Evolutionary conservation across 2,888 invertebrate genomes (phyloP).

Genomic region (Agrotis puta): DNA sequence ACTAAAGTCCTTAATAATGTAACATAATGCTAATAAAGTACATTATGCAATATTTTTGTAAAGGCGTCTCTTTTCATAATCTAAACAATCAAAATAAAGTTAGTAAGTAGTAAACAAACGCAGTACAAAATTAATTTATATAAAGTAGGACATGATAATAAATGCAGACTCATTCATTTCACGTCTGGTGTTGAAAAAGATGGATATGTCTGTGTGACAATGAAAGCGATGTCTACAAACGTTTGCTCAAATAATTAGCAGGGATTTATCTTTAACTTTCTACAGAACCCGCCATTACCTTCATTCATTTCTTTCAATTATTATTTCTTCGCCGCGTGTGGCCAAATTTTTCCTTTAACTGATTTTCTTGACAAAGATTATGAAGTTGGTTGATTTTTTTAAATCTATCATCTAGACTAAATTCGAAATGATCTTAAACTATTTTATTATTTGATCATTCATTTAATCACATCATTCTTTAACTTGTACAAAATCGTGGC

Average conservation of each 20-base stretch:
- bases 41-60: background rate
- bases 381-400: background rate
- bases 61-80: background rate
- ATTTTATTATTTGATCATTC: too few relatives aligned
- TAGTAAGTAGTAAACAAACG: background rate
- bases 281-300: slow-evolving; percentile 23
- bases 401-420: too few relatives aligned
- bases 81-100: background rate
- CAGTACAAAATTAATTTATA: slow-evolving; percentile 25
- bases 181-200: slow-evolving; percentile 18
- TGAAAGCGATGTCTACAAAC: slow-evolving; percentile 25
- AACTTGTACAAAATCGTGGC: too few relatives aligned
- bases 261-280: slow-evolving; percentile 19
- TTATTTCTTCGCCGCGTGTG: too few relatives aligned
- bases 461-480: too few relatives aligned
- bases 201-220: slow-evolving; percentile 6
- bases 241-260: slow-evolving; percentile 24
- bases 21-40: background rate
- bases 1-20: background rate
- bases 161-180: slow-evolving; percentile 1
- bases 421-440: too few relatives aligned
- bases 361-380: background rate
- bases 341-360: background rate
- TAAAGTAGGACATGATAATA: background rate
- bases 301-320: background rate